Conservation (phyloP, 2,113 vertebrate genomes). For the Ciconia boyciana region DNA sequence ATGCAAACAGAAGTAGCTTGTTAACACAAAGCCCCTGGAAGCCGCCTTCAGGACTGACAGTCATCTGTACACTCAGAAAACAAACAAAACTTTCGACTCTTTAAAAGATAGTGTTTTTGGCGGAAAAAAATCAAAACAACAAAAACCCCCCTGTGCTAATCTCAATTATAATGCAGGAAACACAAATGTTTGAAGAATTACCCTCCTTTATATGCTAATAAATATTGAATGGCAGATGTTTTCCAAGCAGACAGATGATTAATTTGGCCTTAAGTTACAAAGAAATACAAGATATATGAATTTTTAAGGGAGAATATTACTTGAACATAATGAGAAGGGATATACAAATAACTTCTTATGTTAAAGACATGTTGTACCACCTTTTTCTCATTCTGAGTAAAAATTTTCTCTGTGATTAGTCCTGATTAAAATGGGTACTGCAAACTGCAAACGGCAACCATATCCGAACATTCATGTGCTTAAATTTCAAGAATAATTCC, state of each 20-base stretch:
- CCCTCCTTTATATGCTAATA: conserved; percentile 6
- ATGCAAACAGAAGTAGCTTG: conserved; percentile 59
- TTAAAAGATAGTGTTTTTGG: background rate
- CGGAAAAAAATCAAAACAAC: background rate
- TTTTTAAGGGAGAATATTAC: background rate
- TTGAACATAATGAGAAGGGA: background rate
- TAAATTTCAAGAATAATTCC: background rate
- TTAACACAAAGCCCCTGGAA: conserved; percentile 63
- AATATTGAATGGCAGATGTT: conserved; percentile 51
- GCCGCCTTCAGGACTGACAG: conserved; percentile 32
- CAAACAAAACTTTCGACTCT: background rate
- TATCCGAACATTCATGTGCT: background rate
- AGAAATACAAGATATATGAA: background rate
- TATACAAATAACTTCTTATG: background rate
- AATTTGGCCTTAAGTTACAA: conserved; percentile 17
- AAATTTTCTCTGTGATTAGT: background rate
- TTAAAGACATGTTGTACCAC: background rate
- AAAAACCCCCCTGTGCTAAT: background rate
- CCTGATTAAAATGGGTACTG: background rate
- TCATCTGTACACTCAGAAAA: background rate
- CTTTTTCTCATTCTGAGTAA: background rate
- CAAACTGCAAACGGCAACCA: background rate
- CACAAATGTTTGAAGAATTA: background rate
- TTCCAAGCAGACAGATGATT: background rate
- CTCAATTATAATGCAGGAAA: background rate